Evolutionary conservation across 2,888 invertebrate genomes (phyloP).

Genomic region (Gibbula magus): DNA sequence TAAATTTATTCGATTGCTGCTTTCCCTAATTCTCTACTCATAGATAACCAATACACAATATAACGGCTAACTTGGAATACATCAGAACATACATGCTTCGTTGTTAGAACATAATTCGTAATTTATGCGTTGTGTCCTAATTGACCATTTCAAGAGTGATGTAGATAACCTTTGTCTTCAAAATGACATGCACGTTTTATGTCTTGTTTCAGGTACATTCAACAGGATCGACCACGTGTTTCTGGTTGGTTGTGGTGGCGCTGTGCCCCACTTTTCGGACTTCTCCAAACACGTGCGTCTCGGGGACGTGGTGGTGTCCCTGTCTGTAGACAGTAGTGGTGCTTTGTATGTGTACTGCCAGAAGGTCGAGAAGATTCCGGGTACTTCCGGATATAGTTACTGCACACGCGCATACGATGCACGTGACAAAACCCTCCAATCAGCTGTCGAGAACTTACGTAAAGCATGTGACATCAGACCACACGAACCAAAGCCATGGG

Average conservation of each 20-base stretch:
- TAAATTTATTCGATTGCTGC: too few species aligned
- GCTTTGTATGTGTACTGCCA: constrained; percentile 88
- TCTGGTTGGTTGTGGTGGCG: constrained; percentile 96
- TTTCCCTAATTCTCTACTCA: too few species aligned
- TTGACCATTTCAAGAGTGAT: too few species aligned
- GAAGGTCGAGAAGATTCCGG: constrained; percentile 59
- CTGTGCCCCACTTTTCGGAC: constrained; percentile 97
- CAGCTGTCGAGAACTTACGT: constrained; percentile 49
- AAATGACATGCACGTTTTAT: not conserved
- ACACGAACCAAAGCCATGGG: constrained; percentile 81
- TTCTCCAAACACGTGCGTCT: constrained; percentile 92
- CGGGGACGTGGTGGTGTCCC: constrained; percentile 77
- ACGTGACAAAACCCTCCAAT: constrained; percentile 52
- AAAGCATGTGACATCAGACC: constrained; percentile 47
- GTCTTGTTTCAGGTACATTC: constrained; percentile 85
- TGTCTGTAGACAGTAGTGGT: constrained; percentile 52
- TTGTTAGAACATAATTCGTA: too few species aligned
- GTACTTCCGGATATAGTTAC: constrained; percentile 64
- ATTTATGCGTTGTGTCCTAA: too few species aligned
- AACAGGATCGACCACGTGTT: constrained; percentile 95
- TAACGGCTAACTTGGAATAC: too few species aligned
- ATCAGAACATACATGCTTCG: too few species aligned
- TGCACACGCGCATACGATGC: constrained; percentile 58
- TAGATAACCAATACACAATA: too few species aligned
- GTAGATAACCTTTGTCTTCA: too few species aligned